Evolutionary conservation across 1,140 invertebrate species (phyloP).

Genomic region (Drosophila prosaltans): DNA sequence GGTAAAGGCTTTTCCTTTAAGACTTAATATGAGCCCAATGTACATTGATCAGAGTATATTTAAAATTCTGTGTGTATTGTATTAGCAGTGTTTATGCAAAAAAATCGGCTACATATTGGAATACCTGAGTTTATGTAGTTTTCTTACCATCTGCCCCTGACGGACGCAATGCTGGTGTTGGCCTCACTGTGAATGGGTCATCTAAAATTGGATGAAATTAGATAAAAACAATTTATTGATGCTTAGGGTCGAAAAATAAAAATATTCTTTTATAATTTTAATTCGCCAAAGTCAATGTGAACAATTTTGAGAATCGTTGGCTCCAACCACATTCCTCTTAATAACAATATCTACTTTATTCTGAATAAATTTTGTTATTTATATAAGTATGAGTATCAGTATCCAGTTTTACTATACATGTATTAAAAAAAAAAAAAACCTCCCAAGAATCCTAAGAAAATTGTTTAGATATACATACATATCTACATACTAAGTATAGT

Average conservation of each 20-base stretch:
- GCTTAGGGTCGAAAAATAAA: no score
- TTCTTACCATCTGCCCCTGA: conserved; percentile 61
- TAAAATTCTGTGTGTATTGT: background rate
- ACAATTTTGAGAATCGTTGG: no score
- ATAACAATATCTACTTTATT: no score
- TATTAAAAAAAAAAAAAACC: no score
- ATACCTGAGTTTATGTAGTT: conserved; percentile 11
- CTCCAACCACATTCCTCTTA: no score
- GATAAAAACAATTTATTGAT: no score
- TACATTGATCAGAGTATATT: background rate
- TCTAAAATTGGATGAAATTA: conserved; percentile 47
- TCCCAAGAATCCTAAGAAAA: no score
- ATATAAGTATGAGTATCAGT: no score
- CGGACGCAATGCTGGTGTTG: conserved; percentile 61
- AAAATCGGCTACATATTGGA: background rate
- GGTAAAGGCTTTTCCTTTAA: background rate
- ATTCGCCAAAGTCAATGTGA: no score
- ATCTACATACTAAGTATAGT: background rate
- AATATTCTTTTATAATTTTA: no score
- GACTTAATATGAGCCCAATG: background rate
- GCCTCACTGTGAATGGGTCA: conserved; percentile 51
- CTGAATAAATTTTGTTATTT: no score
- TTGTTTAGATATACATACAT: background rate
- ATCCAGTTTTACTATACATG: background rate
- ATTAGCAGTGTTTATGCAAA: background rate